phyloP scores from a whole-genome alignment of 2,888 invertebrate genomes.

The Agrochola lota region DNA sequence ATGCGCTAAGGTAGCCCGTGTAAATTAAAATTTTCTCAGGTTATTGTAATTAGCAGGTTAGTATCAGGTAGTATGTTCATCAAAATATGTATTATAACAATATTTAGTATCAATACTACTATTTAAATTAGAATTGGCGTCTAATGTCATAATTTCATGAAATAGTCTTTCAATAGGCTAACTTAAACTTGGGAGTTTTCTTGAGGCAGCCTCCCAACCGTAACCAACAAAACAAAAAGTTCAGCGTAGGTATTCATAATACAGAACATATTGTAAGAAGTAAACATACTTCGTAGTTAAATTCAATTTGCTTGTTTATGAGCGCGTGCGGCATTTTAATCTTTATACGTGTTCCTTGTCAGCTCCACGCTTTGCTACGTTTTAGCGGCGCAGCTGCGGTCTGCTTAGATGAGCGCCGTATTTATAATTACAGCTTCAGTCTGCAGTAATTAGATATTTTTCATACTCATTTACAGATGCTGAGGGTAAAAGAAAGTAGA shows the following conservation, averaged over 20 bases:
- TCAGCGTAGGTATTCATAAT: neutral
- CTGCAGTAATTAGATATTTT: constrained; percentile 35
- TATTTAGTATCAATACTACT: too few relatives aligned
- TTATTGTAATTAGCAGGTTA: neutral
- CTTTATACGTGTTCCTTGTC: constrained; percentile 56
- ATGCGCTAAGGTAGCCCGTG: neutral
- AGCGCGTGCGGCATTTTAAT: constrained; percentile 53
- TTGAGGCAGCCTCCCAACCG: neutral
- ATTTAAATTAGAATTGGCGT: too few relatives aligned
- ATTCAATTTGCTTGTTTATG: constrained; percentile 60
- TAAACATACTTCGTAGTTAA: constrained; percentile 37
- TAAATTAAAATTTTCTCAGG: neutral
- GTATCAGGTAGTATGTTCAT: neutral
- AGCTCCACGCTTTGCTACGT: constrained; percentile 41
- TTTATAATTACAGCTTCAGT: constrained; percentile 47
- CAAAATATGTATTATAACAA: neutral
- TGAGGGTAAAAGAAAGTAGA: neutral
- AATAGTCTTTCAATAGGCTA: neutral
- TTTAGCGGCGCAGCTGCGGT: constrained; percentile 44
- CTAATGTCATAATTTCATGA: neutral
- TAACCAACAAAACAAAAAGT: neutral
- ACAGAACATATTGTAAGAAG: neutral
- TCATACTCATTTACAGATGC: constrained; percentile 9
- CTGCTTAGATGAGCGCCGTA: constrained; percentile 15
- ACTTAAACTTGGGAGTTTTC: neutral